Base-by-base conservation (phyloP, 2,113 vertebrate genomes). In the Gorsachius goisagi region DNA sequence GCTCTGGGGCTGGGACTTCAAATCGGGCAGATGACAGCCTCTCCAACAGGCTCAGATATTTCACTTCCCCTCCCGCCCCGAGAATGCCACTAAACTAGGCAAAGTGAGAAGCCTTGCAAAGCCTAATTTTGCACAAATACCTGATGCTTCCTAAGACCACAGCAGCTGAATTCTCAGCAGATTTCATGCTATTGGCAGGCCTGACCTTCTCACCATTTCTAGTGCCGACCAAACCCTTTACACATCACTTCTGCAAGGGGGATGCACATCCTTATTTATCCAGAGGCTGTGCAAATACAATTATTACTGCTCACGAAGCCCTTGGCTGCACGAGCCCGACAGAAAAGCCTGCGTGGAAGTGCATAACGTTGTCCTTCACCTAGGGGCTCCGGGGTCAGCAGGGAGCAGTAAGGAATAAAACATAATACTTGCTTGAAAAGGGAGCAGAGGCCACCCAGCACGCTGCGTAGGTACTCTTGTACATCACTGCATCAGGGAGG, bases 401-500 rank as follows among this genome's bases (percentile, higher is more conserved):
- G 44, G 13, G 33, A 41, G 30, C 20, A 19, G 24, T 15, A 53
- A 52, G 49, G 49, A 44, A 45, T 50, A 64, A 88, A 75, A 45
- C 27, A 49, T 20, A 60, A 74, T 0, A 44, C 30, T 15, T 33
- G 17, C n/a, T 37, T 44, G 35, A 78, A 79, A 74, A 59, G 2
- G 12, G 15, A 53, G 55, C n/a, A 63, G 49, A 63, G 14, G 49
- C 18, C 3, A 1, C 9, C 14, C 72, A 53, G 66, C 15, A 9
- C 1, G 3, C 28, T 22, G 28, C 2, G 6, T 5, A 6, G 17
- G 10, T 35, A 32, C 58, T 45, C 41, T 20, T 9, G 32, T 16
- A 45, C 27, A n/a, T 84, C n/a, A 32, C 2, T 1, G 3, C 47
- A 60, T 7, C 0, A 0, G 15, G 11, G 14, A 68, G 30, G 22